A percentile compares a stretch with the other conserved stretches of the same genome.
These are phyloP conservation scores for Shargacucullia verbasci DNA, from an alignment of 2,888 invertebrate species.

Conservation along the genomic window DNA sequence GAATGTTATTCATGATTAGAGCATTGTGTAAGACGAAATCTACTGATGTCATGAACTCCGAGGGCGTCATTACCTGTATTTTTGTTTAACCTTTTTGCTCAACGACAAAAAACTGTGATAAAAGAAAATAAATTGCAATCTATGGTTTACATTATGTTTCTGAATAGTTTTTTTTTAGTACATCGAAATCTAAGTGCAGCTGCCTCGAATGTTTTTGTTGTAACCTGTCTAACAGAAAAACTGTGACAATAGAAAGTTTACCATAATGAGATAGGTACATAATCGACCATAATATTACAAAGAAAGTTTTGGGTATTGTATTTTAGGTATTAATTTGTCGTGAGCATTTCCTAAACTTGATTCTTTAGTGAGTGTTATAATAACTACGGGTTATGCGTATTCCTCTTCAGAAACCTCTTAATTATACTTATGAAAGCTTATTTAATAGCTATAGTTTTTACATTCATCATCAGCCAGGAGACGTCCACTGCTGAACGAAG, in stretches of 20 bases:
- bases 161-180: slow-evolving; percentile 3
- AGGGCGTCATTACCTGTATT: not conserved
- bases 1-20: slow-evolving; percentile 38
- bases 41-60: slow-evolving; percentile 12
- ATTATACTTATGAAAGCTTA: too few relatives aligned
- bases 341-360: too few relatives aligned
- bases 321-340: too few relatives aligned
- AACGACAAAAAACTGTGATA: slow-evolving; percentile 8
- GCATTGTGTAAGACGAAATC: slow-evolving; percentile 15
- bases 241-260: slow-evolving; percentile 16
- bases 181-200: not conserved
- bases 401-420: too few relatives aligned
- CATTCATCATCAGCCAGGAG: too few relatives aligned
- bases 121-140: slow-evolving; percentile 19
- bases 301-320: not conserved
- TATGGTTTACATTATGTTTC: not conserved
- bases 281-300: not conserved
- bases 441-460: too few relatives aligned
- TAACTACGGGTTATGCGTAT: too few relatives aligned
- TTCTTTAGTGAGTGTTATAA: too few relatives aligned
- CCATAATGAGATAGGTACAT: not conserved
- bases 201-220: slow-evolving; percentile 11
- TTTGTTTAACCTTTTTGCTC: not conserved
- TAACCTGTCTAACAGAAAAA: slow-evolving; percentile 11
- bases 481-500: too few relatives aligned